Evolutionary conservation across 2,888 invertebrate genomes (phyloP), one percentile per base, ranked within the genome.

Genomic region (Metopia argyrocephala): DNA sequence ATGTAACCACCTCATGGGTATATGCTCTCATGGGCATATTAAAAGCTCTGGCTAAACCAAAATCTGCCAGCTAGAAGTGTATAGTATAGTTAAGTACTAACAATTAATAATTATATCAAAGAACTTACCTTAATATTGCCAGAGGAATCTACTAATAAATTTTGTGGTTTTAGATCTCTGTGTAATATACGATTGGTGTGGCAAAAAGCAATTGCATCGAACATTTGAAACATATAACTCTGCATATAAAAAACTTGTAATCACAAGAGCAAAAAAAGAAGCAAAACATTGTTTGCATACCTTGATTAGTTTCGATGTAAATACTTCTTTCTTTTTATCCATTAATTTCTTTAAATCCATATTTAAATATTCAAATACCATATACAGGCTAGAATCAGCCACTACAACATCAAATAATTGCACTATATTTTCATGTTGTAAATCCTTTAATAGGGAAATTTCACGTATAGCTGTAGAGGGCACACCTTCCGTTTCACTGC

Each of bases 401-500:
- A 96, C 95, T 76, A 98, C 94, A 75, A 98, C 97, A 91, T 98
- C 98, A 84, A 96, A 93, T 56, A 98, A 92, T 84, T 95, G 94
- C 74, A 99, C 97, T 81, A 99, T 95, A 84, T 96, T 96, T 0
- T 95, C 95, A 92, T 99, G 98, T 61, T 94, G 93, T 52, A 99
- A 92, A 87, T 96, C 96, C 87, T 97, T 97, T 73, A 99, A 92
- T 73, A 98, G 92, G 0, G 97, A 96, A 86, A 99, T 98, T 92
- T 99, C 99, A 75, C 99, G 92, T 82, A 99, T 95, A 4, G 99
- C 98, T 25, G 99, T 99, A 27, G 98, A 98, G 20, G 99, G 99
- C 21, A 99, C 97, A 21, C 99, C 99, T 91, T 98, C 99, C 0
- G 96, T 95, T 91, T 98, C 98, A 86, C 96, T 97, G 89, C 64